Conservation (phyloP, 2,888 invertebrate genomes). For the Andrena praecox region DNA sequence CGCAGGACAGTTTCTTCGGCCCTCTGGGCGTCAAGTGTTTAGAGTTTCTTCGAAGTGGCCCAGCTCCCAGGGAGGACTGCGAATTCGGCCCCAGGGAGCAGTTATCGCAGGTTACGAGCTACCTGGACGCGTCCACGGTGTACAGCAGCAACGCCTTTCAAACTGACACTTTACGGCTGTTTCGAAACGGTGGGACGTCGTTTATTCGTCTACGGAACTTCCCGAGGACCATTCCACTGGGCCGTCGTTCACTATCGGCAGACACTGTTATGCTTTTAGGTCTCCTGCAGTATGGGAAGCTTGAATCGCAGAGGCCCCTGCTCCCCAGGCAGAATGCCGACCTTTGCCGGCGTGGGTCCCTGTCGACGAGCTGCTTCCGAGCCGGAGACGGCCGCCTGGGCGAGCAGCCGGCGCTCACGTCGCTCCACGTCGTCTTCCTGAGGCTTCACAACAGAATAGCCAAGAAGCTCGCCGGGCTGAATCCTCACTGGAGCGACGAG, state of each 20-base stretch:
- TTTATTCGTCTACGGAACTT: neutral
- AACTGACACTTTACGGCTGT: constrained; percentile 91
- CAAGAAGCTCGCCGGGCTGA: constrained; percentile 89
- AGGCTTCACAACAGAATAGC: constrained; percentile 92
- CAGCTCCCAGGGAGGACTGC: constrained; percentile 92
- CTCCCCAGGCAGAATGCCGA: constrained; percentile 88
- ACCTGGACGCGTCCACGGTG: constrained; percentile 92
- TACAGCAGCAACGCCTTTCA: constrained; percentile 91
- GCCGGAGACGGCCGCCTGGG: constrained; percentile 92
- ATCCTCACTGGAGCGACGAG: constrained; percentile 96
- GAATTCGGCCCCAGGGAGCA: constrained; percentile 94
- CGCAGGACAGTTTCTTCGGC: constrained; percentile 90
- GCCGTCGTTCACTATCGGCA: neutral
- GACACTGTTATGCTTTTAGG: constrained; percentile 70
- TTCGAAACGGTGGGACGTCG: constrained; percentile 88
- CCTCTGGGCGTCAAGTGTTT: constrained; percentile 91
- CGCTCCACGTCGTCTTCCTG: constrained; percentile 91
- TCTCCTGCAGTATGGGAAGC: constrained; percentile 87
- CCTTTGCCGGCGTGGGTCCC: constrained; percentile 90
- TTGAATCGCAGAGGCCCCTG: constrained; percentile 87
- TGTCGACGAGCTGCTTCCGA: constrained; percentile 91
- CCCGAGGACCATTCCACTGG: neutral
- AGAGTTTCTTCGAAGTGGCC: constrained; percentile 93
- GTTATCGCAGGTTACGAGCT: constrained; percentile 93
- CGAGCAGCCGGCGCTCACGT: constrained; percentile 92